Percentiles rank a stretch among this genome's conserved stretches.
Evolutionary conservation across 2,797 vertebrate genomes (phyloP).

Genomic region (Sebastes vulpes): DNA sequence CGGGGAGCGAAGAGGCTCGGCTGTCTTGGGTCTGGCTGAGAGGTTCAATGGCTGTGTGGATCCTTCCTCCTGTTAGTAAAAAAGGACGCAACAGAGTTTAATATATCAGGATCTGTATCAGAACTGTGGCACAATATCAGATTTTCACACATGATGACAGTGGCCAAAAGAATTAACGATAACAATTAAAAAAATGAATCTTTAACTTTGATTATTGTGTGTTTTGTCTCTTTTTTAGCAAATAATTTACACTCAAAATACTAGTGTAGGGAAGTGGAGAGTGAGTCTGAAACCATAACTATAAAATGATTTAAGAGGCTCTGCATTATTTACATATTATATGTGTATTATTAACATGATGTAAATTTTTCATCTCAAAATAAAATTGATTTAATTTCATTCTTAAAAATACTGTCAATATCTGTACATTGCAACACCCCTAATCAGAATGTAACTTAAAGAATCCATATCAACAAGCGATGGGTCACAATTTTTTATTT

Average conservation of each 20-base stretch:
- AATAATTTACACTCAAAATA: neutral
- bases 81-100: neutral
- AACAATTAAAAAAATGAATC: neutral
- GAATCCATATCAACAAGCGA: too few relatives aligned
- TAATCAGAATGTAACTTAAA: too few relatives aligned
- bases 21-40: constrained; percentile 93
- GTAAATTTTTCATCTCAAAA: fast-evolving
- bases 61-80: constrained; percentile 89
- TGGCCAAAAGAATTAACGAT: neutral
- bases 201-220: neutral
- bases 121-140: neutral
- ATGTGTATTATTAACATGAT: neutral
- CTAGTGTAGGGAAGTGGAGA: neutral
- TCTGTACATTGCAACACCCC: too few relatives aligned
- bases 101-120: neutral
- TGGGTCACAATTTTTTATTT: too few relatives aligned
- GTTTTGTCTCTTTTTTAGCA: neutral
- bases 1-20: constrained; percentile 89
- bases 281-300: neutral
- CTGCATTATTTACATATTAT: neutral
- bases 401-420: too few relatives aligned
- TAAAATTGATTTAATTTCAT: too few relatives aligned
- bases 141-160: neutral
- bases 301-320: neutral
- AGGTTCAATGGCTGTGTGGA: constrained; percentile 94